Evolutionary conservation across 2,113 vertebrate genomes (phyloP).

Genomic region (Muntiacus muntjak): DNA sequence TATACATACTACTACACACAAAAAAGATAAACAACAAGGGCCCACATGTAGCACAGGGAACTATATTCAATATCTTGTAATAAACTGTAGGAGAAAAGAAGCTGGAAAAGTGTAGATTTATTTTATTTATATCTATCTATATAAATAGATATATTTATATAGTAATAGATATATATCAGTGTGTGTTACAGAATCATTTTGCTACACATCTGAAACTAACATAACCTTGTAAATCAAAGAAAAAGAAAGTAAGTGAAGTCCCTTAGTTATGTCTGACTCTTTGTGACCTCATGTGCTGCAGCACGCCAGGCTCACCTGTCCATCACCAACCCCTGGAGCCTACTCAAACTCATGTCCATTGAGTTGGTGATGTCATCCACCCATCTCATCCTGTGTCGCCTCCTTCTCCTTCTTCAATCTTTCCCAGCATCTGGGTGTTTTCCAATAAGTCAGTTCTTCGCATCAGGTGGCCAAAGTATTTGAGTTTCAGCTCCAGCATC

Average conservation of each 20-base stretch:
- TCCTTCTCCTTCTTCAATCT: background rate
- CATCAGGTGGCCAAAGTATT: background rate
- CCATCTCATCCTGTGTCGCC: background rate
- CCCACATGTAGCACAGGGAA: background rate
- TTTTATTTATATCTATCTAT: background rate
- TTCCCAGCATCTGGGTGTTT: background rate
- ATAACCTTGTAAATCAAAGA: background rate
- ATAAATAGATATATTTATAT: background rate
- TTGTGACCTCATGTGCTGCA: background rate
- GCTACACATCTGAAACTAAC: background rate
- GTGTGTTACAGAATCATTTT: background rate
- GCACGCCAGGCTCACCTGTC: background rate
- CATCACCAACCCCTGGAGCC: accelerated
- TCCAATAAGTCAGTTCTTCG: background rate
- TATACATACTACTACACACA: background rate
- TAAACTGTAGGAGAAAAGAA: background rate
- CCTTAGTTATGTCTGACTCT: background rate
- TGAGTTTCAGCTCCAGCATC: background rate
- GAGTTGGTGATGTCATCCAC: background rate
- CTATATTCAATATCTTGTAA: background rate
- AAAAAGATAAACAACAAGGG: background rate
- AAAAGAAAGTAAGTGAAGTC: background rate
- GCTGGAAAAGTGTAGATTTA: background rate
- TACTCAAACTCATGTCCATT: background rate
- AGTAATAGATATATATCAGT: background rate